Conservation (phyloP, 2,113 vertebrate species). For the Mesembrinibis cayennensis region DNA sequence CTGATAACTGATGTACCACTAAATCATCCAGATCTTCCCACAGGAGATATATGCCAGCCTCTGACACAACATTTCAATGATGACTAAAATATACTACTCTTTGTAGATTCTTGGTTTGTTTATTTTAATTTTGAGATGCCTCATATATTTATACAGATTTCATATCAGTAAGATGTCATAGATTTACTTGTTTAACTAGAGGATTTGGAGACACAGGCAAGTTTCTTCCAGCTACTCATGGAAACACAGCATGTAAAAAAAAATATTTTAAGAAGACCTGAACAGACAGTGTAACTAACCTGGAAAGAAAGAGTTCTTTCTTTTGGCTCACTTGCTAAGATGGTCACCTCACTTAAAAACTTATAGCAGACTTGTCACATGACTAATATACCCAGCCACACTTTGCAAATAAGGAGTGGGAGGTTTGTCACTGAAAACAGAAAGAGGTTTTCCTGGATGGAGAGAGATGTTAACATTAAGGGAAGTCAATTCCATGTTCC, state of each 20-base stretch:
- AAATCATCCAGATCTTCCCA: neutral
- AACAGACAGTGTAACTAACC: neutral
- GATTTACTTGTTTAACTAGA: neutral
- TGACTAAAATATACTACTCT: neutral
- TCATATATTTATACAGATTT: neutral
- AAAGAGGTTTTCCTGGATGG: neutral
- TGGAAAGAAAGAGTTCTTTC: neutral
- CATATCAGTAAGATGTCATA: neutral
- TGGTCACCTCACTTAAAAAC: neutral
- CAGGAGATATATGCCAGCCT: neutral
- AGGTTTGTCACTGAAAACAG: neutral
- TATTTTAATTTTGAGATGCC: conserved; percentile 3
- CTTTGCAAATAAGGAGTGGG: neutral
- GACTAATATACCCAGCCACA: neutral
- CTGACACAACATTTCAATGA: neutral
- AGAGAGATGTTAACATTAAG: neutral
- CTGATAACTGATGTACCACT: neutral
- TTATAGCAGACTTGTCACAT: neutral
- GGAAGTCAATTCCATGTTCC: neutral
- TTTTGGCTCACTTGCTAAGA: neutral
- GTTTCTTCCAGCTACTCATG: neutral
- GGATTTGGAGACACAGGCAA: neutral
- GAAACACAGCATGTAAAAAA: neutral
- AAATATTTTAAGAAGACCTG: neutral
- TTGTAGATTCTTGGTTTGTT: neutral